These are phyloP conservation scores for Danio albolineatus DNA, from an alignment of 2,797 vertebrate species.

Conservation along the genomic window DNA sequence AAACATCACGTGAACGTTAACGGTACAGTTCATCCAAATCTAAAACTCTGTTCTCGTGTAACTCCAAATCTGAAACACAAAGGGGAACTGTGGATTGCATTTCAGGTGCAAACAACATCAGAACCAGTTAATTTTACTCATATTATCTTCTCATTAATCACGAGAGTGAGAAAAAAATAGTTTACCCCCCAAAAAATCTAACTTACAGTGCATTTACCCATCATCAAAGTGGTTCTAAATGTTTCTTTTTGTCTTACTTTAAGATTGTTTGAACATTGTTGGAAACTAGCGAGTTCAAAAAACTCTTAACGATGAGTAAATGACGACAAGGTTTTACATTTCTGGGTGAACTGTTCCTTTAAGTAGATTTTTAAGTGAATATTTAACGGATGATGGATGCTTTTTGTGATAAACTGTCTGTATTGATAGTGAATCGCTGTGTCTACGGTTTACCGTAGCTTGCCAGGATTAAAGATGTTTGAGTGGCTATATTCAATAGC, in stretches of 20 bases:
- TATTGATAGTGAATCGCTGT: constrained; percentile 4
- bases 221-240: no score
- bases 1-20: not conserved
- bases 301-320: not conserved
- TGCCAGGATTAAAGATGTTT: constrained; percentile 13
- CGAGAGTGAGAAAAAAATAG: not conserved
- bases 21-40: not conserved
- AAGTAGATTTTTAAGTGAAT: not conserved
- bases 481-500: constrained; percentile 33
- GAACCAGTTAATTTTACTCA: not conserved
- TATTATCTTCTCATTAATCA: no score
- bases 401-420: not conserved
- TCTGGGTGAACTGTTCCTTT: not conserved
- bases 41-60: not conserved
- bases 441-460: not conserved
- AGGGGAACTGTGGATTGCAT: not conserved
- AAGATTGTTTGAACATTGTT: no score
- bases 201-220: no score
- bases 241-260: no score
- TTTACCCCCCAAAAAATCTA: no score
- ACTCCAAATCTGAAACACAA: not conserved
- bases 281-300: no score
- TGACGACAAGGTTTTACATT: not conserved
- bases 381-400: not conserved
- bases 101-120: not conserved